A percentile compares a stretch with the other conserved stretches of the same genome.
These are phyloP conservation scores for Pelusios castaneus DNA, from an alignment of 2,113 vertebrate species.

Conservation along the genomic window DNA sequence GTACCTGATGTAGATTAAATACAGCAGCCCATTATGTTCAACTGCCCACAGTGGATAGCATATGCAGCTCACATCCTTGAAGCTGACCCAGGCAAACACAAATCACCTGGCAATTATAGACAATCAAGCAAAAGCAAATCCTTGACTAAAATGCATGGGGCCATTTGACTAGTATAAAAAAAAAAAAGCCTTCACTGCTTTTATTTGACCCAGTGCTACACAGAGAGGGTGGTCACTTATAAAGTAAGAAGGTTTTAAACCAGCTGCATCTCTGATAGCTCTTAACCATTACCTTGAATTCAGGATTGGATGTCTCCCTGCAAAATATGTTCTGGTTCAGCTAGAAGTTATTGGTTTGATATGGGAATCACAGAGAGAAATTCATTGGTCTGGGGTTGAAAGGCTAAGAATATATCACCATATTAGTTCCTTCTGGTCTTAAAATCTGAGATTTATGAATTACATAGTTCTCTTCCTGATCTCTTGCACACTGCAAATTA, in stretches of 20 bases:
- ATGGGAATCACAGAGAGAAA: neutral
- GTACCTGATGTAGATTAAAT: neutral
- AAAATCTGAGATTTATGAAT: neutral
- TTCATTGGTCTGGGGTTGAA: neutral
- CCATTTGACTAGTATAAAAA: neutral
- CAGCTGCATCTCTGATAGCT: neutral
- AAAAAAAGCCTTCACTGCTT: neutral
- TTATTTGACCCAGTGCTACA: neutral
- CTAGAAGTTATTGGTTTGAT: neutral
- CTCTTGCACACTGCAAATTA: neutral
- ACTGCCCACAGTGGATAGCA: neutral
- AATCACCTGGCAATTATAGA: conserved; percentile 5
- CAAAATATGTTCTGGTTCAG: neutral
- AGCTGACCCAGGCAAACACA: neutral
- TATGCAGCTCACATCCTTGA: conserved; percentile 14
- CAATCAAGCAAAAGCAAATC: neutral
- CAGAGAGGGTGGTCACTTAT: neutral
- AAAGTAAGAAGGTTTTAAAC: neutral
- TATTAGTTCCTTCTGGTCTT: neutral
- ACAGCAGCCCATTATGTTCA: neutral
- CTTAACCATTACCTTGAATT: neutral
- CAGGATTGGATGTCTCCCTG: neutral
- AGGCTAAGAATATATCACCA: neutral
- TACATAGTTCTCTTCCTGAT: neutral
- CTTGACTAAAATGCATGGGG: neutral